phyloP scores from a whole-genome alignment of 2,797 vertebrate species.

The Sebastolobus altivelis region DNA sequence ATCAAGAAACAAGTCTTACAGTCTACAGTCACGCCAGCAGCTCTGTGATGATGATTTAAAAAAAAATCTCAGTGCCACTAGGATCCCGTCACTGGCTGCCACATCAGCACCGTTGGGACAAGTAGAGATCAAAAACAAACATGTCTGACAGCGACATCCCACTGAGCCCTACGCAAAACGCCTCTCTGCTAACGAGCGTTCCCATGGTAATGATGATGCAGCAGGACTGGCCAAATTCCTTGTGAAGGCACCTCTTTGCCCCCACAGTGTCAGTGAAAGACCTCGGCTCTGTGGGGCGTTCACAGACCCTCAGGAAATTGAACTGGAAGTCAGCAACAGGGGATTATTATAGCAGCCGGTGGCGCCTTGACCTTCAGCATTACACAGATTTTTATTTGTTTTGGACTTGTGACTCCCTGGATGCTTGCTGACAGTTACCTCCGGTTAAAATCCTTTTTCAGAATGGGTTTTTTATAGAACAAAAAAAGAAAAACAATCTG shows the following conservation, averaged over 20 bases:
- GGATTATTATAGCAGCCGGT: conserved; percentile 61
- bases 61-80: neutral
- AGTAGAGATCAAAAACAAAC: conserved; percentile 58
- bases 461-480: conserved; percentile 14
- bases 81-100: conserved; percentile 13
- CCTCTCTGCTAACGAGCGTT: conserved; percentile 72
- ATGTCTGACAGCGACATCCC: conserved; percentile 45
- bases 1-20: neutral
- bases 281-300: conserved; percentile 53
- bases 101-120: conserved; percentile 28
- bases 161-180: conserved; percentile 49
- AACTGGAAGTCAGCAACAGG: conserved; percentile 68
- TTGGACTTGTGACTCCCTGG: conserved; percentile 37
- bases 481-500: neutral
- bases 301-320: conserved; percentile 73
- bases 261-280: conserved; percentile 67
- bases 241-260: conserved; percentile 61
- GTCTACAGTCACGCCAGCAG: neutral
- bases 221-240: conserved; percentile 57
- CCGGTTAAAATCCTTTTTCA: conserved; percentile 20
- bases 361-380: conserved; percentile 51
- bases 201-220: conserved; percentile 65
- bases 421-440: conserved; percentile 42
- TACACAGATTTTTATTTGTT: conserved; percentile 57
- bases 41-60: neutral